These are phyloP conservation scores for Elmis aenea DNA, from an alignment of 2,888 invertebrate genomes.

Conservation along the genomic window DNA sequence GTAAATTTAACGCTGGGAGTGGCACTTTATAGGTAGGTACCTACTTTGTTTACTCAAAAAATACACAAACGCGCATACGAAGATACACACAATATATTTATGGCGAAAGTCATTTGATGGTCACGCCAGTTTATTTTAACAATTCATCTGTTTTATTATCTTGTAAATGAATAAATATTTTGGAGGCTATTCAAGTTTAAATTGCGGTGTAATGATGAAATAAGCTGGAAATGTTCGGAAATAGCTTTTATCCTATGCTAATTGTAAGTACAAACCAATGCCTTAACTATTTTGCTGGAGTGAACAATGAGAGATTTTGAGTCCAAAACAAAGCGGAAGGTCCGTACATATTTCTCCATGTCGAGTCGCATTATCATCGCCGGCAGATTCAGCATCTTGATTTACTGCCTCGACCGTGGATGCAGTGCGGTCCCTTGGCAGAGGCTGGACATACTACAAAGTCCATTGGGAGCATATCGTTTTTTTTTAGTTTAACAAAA, in stretches of 20 bases:
- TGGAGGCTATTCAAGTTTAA: too few relatives aligned
- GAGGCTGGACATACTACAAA: constrained; percentile 13
- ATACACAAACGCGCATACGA: too few relatives aligned
- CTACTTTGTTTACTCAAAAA: too few relatives aligned
- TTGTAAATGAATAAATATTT: too few relatives aligned
- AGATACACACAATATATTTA: too few relatives aligned
- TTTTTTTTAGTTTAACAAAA: too few relatives aligned
- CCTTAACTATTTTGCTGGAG: constrained; percentile 29
- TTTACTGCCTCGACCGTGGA: constrained; percentile 27
- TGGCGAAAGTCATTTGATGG: too few relatives aligned
- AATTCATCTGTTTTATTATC: too few relatives aligned
- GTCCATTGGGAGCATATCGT: constrained; percentile 8
- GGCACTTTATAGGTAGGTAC: too few relatives aligned
- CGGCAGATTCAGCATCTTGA: constrained; percentile 35
- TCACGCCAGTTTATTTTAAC: too few relatives aligned
- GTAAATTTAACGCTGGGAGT: too few relatives aligned
- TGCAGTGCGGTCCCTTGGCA: constrained; percentile 13
- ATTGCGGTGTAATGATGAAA: too few relatives aligned
- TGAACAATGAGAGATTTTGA: constrained; percentile 26
- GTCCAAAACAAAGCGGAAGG: constrained; percentile 25
- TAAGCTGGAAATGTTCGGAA: constrained; percentile 28
- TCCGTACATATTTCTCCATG: constrained; percentile 19
- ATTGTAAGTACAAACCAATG: constrained; percentile 19
- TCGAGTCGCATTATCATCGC: constrained; percentile 37
- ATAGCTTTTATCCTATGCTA: constrained; percentile 25